Evolutionary conservation across 2,113 vertebrate species (phyloP), one percentile per base, ranked within the genome.

Genomic region (Perca flavescens): DNA sequence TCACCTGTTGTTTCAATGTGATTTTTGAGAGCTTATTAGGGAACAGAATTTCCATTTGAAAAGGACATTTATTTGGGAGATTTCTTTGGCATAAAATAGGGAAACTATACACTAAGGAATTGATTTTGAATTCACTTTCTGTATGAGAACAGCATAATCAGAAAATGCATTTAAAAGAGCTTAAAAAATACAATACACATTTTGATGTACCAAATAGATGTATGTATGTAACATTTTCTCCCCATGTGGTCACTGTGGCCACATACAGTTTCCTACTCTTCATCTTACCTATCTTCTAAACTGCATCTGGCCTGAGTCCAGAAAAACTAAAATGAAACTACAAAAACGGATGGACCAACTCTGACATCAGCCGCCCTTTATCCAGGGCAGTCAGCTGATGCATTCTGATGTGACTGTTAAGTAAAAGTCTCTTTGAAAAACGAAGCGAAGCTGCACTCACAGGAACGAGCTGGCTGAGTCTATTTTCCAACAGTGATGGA

Each of bases 1-100:
- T 56, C 36, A 64, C 47, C 53, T 71, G 73, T 65, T 58, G 62
- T 76, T 80, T 36, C 66, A 58, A 22, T 70, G 31, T 50, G 5
- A 43, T 52, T 43, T 61, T 17, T 43, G n/a, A 43, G 17, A 58
- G 25, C n/a, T 34, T 46, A 28, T 54, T 31, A 12, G n/a, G 50
- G n/a, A 43, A 19, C 13, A 36, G 6, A 62, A 46, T 69, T 68
- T 69, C 22, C 47, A 54, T 75, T 28, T 43, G 58, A 47, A 79
- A 56, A 70, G 57, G 34, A 2, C 14, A 60, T 53, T 34, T 13
- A 74, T 9, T 74, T 46, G 12, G 28, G 49, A 40, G n/a, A 56
- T 47, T 57, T 79, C 7, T n/a, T 50, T 57, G 21, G 5, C 36
- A 6, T 52, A 53, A 67, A 67, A 60, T 40, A 22, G 28, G 19